Percentiles rank a stretch among this genome's conserved stretches.
phyloP scores from a whole-genome alignment of 2,797 vertebrate genomes.

The Pipistrellus nathusii region DNA sequence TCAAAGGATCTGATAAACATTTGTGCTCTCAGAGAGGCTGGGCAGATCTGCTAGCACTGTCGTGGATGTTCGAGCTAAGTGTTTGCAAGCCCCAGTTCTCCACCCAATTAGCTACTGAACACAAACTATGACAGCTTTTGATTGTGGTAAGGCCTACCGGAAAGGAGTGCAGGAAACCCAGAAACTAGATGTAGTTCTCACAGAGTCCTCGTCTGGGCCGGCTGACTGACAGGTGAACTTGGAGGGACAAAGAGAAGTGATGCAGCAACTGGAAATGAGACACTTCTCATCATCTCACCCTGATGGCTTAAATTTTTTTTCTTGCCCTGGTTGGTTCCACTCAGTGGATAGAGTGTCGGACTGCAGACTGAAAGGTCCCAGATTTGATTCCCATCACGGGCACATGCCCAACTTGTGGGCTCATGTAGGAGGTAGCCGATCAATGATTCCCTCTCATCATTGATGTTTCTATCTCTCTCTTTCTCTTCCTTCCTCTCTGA shows the following conservation, averaged over 20 bases:
- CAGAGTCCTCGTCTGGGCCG: background rate
- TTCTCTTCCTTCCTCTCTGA: too few relatives aligned
- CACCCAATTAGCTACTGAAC: background rate
- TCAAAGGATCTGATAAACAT: slow-evolving; percentile 65
- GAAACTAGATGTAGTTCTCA: background rate
- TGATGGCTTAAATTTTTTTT: background rate
- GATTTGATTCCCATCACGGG: too few relatives aligned
- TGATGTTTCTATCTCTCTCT: too few relatives aligned
- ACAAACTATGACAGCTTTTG: background rate
- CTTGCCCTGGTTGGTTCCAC: too few relatives aligned
- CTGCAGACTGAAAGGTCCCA: too few relatives aligned
- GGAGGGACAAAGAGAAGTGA: background rate
- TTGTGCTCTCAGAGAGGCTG: background rate
- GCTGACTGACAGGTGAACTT: background rate
- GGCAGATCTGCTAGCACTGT: background rate
- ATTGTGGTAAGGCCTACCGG: background rate
- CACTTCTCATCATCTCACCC: background rate
- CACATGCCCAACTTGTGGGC: too few relatives aligned
- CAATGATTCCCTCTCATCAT: too few relatives aligned
- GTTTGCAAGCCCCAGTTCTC: background rate
- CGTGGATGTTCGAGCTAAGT: background rate
- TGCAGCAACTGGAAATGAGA: background rate
- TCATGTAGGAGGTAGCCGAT: too few relatives aligned
- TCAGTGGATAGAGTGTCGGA: too few relatives aligned
- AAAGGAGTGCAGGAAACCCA: background rate